Evolutionary conservation across 1,140 invertebrate genomes (phyloP).

Genomic region (Oedothorax gibbosus): DNA sequence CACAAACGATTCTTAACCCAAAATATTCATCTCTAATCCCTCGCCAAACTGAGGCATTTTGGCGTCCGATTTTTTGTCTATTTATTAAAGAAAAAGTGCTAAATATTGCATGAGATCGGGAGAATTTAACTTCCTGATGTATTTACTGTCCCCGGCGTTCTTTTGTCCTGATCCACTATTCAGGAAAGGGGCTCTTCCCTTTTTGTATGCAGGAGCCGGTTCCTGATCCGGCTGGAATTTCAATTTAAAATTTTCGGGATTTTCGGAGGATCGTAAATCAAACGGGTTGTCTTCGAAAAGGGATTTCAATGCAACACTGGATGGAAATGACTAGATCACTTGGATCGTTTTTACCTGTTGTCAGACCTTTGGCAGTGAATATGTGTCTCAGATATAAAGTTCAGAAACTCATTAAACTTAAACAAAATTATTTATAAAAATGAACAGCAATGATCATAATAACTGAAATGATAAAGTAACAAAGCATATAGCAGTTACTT

Average conservation of each 20-base stretch:
- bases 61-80: background rate
- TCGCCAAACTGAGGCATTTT: too few relatives aligned
- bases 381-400: too few relatives aligned
- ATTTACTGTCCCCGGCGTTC: background rate
- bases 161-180: conserved; percentile 6
- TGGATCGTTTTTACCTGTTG: too few relatives aligned
- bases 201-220: conserved; percentile 8
- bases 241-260: conserved; percentile 47
- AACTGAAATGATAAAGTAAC: too few relatives aligned
- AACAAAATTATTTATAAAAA: too few relatives aligned
- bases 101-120: conserved; percentile 40
- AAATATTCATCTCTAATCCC: conserved; percentile 18
- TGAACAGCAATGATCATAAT: too few relatives aligned
- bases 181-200: conserved; percentile 14
- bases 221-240: conserved; percentile 32
- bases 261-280: conserved; percentile 40
- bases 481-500: too few relatives aligned
- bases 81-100: conserved; percentile 17
- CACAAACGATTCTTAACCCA: background rate
- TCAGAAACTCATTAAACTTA: too few relatives aligned
- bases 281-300: background rate
- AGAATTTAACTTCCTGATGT: conserved; percentile 36
- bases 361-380: too few relatives aligned
- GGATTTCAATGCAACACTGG: too few relatives aligned
- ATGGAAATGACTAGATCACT: too few relatives aligned